These are phyloP conservation scores for Watsonalla cultraria DNA, from an alignment of 2,888 invertebrate genomes.

Conservation along the genomic window DNA sequence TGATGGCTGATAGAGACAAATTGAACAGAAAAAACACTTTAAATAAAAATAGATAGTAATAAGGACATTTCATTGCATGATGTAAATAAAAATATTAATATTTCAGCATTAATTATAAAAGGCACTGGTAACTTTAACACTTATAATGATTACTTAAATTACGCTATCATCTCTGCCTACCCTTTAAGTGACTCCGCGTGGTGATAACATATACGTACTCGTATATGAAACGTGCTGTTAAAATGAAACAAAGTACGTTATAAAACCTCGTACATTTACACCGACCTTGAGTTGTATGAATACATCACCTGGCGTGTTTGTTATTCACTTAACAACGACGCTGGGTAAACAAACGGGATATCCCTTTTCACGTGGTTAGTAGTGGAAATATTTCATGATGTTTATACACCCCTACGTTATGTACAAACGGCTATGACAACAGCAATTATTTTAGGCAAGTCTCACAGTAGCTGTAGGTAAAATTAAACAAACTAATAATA, in stretches of 20 bases:
- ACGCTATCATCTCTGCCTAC: too few relatives aligned
- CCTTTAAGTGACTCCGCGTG: too few relatives aligned
- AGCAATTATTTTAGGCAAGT: slow-evolving; percentile 34
- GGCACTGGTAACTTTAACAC: too few relatives aligned
- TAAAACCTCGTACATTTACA: slow-evolving; percentile 4
- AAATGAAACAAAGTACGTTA: neutral
- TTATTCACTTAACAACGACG: slow-evolving; percentile 22
- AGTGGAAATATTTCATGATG: slow-evolving; percentile 19
- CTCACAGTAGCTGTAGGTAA: slow-evolving; percentile 16
- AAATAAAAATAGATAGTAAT: too few relatives aligned
- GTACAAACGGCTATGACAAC: slow-evolving; percentile 27
- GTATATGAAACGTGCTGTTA: neutral
- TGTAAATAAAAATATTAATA: too few relatives aligned
- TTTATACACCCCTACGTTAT: slow-evolving; percentile 23
- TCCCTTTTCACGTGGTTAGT: slow-evolving; percentile 20
- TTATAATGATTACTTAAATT: too few relatives aligned
- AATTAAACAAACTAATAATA: slow-evolving; percentile 15
- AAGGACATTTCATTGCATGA: too few relatives aligned
- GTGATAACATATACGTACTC: neutral
- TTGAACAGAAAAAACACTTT: too few relatives aligned
- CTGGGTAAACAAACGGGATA: slow-evolving; percentile 18
- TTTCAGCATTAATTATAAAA: too few relatives aligned
- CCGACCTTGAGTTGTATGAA: slow-evolving; percentile 15
- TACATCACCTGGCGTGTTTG: slow-evolving; percentile 16
- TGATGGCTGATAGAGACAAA: too few relatives aligned